A percentile compares a stretch with the other conserved stretches of the same genome.
Conservation (phyloP, 1,140 invertebrate species). For the Gryllus bimaculatus region DNA sequence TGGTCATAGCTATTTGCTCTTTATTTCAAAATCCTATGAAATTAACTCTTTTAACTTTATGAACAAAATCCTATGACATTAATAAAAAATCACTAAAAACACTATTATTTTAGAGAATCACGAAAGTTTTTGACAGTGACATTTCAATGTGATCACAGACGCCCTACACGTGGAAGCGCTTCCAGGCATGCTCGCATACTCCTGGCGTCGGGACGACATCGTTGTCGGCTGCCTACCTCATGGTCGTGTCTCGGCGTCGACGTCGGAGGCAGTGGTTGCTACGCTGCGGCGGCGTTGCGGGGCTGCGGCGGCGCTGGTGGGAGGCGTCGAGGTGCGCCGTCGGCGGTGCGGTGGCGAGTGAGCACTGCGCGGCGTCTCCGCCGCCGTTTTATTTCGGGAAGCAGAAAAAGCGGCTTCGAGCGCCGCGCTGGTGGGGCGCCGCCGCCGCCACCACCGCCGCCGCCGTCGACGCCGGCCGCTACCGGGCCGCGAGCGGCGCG, state of each 20-base stretch:
- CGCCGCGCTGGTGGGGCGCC: neutral
- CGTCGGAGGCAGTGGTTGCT: neutral
- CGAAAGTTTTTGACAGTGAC: neutral
- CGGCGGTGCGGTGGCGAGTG: neutral
- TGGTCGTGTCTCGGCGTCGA: neutral
- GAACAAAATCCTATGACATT: too few relatives aligned
- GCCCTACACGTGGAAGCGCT: too few relatives aligned
- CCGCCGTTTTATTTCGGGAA: constrained; percentile 3
- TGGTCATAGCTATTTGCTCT: too few relatives aligned
- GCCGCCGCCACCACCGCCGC: too few relatives aligned
- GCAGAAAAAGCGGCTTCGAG: neutral
- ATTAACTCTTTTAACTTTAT: too few relatives aligned
- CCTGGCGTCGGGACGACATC: neutral
- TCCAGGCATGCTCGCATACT: neutral
- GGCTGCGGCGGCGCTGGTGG: too few relatives aligned
- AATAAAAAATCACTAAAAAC: too few relatives aligned
- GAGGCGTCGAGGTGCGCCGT: neutral
- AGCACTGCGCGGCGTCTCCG: neutral
- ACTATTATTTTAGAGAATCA: too few relatives aligned
- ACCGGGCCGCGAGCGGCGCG: neutral
- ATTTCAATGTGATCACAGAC: neutral
- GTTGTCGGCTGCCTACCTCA: neutral
- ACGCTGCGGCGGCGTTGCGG: neutral
- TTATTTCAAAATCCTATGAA: too few relatives aligned
- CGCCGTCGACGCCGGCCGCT: neutral